These are phyloP conservation scores for Cercopithecus mona DNA, from an alignment of 2,113 vertebrate species.

Conservation along the genomic window DNA sequence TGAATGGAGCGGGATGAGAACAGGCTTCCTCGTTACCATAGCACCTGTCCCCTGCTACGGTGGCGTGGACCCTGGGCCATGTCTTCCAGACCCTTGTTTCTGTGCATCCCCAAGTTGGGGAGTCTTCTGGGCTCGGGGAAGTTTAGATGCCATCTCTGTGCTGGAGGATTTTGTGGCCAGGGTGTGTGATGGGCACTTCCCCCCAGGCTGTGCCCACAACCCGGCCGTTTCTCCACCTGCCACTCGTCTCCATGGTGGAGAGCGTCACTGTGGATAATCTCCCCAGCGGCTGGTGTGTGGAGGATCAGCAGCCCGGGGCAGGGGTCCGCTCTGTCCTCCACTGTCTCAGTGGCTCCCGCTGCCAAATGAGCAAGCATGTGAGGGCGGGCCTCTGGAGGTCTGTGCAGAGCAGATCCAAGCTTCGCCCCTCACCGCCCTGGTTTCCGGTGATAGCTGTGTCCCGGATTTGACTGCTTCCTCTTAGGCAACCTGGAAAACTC, in stretches of 20 bases:
- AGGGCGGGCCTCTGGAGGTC: background rate
- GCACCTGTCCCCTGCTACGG: background rate
- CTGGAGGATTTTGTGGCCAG: background rate
- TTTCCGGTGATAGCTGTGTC: background rate
- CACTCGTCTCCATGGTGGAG: no score
- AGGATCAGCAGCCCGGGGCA: no score
- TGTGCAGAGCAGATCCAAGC: no score
- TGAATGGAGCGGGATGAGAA: background rate
- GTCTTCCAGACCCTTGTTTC: background rate
- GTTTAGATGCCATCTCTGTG: background rate
- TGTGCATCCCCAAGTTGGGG: background rate
- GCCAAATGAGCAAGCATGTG: no score
- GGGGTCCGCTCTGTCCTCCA: no score
- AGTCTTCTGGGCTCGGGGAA: background rate
- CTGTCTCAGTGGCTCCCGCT: no score
- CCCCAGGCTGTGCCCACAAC: background rate
- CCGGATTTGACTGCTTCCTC: rapidly evolving
- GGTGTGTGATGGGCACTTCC: background rate
- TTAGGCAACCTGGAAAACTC: background rate
- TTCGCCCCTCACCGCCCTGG: no score
- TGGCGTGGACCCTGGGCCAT: background rate
- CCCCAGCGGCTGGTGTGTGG: no score
- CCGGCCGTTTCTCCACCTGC: background rate
- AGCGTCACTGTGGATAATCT: no score
- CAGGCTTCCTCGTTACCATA: background rate